Evolutionary conservation across 2,888 invertebrate genomes (phyloP), one percentile per base, ranked within the genome.

Genomic region (Stenoptilia bipunctidactyla): DNA sequence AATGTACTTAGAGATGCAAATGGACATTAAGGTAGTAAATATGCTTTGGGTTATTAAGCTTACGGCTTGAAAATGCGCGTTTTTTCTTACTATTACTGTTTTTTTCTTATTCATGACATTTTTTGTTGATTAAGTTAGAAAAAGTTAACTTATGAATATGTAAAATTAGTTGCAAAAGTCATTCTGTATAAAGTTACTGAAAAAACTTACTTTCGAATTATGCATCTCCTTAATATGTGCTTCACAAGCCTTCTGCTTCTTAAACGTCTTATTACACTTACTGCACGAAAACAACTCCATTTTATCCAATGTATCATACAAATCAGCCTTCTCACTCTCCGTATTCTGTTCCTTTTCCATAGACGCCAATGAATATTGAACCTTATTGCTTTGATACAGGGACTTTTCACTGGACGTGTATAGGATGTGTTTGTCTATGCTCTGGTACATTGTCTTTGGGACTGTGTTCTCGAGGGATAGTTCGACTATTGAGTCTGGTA

Each of bases 241-340:
- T 45, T 90, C 89, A 46, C 85, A 87, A 1, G 87, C 86, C 55
- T 87, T 89, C 59, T 89, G 88, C 39, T 88, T 85, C 43, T 87
- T 74, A 53, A 90, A 90, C 3, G 85, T 76, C 58, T 87, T 88
- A 49, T 85, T 72, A 40, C 85, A 76, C 61, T 76, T 79, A 3
- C 56, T 52, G 47, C 84, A 83, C 39, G 57, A 67, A 36, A 66
- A 79, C 38, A 73, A 40, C 10, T 74, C 77, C 34, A 79, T 41
- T 34, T 71, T 76, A 27, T 71, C 74, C 27, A 75, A 40, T 0
- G 63, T 57, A 1, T 71, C 72, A 39, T 80, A 82, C 48, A 69
- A 58, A 47, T 62, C 85, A 38, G 51, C 36, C 46, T 74, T 74
- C 13, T 66, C 69, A 0, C 41, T 50, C 6, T 72, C 71, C 0